Evolutionary conservation across 92 coral and sea anemone genomes (phyloP).

Genomic region (Porites evermanni): DNA sequence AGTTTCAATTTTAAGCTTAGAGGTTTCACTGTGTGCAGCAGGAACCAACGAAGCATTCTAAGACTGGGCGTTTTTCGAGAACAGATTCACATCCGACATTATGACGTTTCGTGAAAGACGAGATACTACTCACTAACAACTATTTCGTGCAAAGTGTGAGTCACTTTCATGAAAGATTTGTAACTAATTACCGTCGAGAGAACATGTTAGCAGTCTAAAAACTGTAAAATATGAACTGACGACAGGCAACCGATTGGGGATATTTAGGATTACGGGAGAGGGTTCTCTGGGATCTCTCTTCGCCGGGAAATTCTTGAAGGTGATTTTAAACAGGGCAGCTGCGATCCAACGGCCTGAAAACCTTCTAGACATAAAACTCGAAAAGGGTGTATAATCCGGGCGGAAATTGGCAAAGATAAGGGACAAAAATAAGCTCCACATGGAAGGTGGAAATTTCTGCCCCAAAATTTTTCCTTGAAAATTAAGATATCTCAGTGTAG

Average conservation of each 20-base stretch:
- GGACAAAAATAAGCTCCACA: not conserved
- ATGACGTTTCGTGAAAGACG: not conserved
- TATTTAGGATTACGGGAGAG: not conserved
- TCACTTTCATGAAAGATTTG: conserved; percentile 14
- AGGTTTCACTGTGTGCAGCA: no score
- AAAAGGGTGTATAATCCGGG: not conserved
- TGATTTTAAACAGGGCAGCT: no score
- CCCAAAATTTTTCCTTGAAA: no score
- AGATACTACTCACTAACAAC: not conserved
- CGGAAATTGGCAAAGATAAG: conserved; percentile 19
- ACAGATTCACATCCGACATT: not conserved
- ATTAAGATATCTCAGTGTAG: no score
- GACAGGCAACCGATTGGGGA: not conserved
- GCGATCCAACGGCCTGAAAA: no score
- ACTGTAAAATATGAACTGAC: not conserved
- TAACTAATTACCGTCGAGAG: not conserved
- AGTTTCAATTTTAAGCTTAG: not conserved
- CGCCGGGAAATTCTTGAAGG: no score
- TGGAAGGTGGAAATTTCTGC: no score
- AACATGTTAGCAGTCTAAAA: not conserved
- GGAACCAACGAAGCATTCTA: not conserved
- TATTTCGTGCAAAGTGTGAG: not conserved
- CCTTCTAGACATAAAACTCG: not conserved
- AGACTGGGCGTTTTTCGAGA: not conserved
- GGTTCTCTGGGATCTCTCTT: no score